These are phyloP conservation scores for Characodon lateralis DNA, from an alignment of 2,797 vertebrate genomes.

Conservation along the genomic window DNA sequence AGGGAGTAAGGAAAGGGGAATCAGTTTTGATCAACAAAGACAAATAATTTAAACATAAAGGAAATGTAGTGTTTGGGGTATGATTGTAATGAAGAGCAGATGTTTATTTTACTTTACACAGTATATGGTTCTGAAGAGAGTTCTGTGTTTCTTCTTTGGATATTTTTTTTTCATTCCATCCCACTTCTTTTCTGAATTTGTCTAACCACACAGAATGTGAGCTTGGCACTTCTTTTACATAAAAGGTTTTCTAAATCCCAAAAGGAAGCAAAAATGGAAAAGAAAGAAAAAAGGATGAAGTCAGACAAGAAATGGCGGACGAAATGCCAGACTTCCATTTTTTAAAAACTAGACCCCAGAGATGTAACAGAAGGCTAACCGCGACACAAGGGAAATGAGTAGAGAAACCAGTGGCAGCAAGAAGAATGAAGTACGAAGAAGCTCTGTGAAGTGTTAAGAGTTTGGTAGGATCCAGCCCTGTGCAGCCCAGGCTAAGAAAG, in stretches of 20 bases:
- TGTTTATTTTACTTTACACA: slow-evolving; percentile 79
- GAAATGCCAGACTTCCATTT: slow-evolving; percentile 29
- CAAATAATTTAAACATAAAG: slow-evolving; percentile 85
- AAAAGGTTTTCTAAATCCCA: slow-evolving; percentile 60
- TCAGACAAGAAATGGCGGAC: slow-evolving; percentile 35
- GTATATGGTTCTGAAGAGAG: slow-evolving; percentile 58
- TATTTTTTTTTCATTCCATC: slow-evolving; percentile 74
- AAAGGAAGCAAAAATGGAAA: slow-evolving; percentile 48
- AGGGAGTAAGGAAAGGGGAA: slow-evolving; percentile 65
- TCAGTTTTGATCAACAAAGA: slow-evolving; percentile 82
- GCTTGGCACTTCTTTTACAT: slow-evolving; percentile 68
- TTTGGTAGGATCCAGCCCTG: slow-evolving; percentile 35
- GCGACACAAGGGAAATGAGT: slow-evolving; percentile 25
- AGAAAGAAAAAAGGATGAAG: slow-evolving; percentile 28
- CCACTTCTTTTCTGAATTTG: slow-evolving; percentile 60
- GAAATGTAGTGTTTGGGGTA: slow-evolving; percentile 81
- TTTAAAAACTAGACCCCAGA: slow-evolving; percentile 33
- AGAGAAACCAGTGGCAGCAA: slow-evolving; percentile 44
- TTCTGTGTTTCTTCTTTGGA: slow-evolving; percentile 56
- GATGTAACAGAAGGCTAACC: slow-evolving; percentile 28
- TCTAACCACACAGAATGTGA: slow-evolving; percentile 74
- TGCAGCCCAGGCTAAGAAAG: slow-evolving; percentile 42
- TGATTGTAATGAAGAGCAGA: slow-evolving; percentile 84
- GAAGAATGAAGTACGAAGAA: slow-evolving; percentile 35
- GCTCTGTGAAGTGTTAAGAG: slow-evolving; percentile 51